Conservation (phyloP, 2,888 invertebrate species). For the Malthinus seriepunctatus region DNA sequence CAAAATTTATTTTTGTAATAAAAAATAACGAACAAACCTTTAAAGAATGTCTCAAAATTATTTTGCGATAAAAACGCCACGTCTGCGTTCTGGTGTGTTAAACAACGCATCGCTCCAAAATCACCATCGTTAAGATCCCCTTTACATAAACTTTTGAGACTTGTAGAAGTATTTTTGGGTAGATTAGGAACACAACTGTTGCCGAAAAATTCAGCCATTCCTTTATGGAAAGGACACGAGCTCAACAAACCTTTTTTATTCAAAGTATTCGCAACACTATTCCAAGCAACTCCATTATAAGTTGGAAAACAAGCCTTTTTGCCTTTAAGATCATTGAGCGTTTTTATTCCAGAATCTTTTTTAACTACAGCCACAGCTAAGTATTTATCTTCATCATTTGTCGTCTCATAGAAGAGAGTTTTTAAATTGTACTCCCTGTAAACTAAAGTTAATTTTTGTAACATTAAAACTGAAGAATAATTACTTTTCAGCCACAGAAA, state of each 20-base stretch:
- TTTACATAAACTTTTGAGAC: constrained; percentile 41
- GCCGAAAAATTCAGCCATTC: constrained; percentile 64
- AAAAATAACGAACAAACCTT: constrained; percentile 53
- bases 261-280: constrained; percentile 60
- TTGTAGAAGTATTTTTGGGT: constrained; percentile 39
- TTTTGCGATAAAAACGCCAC: constrained; percentile 71
- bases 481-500: constrained; percentile 69
- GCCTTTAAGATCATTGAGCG: constrained; percentile 68
- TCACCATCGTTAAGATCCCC: constrained; percentile 59
- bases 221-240: constrained; percentile 53
- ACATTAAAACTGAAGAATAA: constrained; percentile 47
- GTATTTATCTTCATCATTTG: constrained; percentile 63
- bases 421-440: constrained; percentile 60
- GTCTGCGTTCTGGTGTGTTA: constrained; percentile 70
- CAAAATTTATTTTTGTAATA: background rate
- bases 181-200: constrained; percentile 66
- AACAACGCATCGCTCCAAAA: constrained; percentile 66
- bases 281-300: constrained; percentile 75
- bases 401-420: constrained; percentile 66
- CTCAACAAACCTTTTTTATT: constrained; percentile 47
- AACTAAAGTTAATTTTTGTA: constrained; percentile 34
- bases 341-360: constrained; percentile 58
- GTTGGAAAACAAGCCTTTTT: constrained; percentile 79
- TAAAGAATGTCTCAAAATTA: constrained; percentile 49
- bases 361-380: constrained; percentile 71